Evolutionary conservation across 1,140 invertebrate species (phyloP), one percentile per base, ranked within the genome.

Genomic region (Orius insidiosus): DNA sequence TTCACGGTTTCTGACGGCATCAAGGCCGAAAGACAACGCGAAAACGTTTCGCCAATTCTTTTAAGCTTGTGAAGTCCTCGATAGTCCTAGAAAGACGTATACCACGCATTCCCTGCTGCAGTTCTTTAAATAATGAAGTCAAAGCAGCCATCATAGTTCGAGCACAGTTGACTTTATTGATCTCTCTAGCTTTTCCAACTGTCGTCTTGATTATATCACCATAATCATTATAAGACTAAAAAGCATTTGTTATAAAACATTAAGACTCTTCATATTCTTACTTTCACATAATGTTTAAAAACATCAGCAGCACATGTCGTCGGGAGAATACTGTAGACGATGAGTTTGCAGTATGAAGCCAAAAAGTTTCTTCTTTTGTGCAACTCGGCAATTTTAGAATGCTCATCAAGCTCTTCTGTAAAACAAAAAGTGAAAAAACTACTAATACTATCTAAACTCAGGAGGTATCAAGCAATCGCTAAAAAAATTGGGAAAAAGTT

Each of bases 161-260:
- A 3, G 93, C 92, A 65, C 93, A 97, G 58, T 85, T 84, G 1
- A 92, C 80, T 69, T 96, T 97, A 67, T 95, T 96, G 41, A 98
- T 96, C 65, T 99, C 95, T 52, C 93, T 70, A 1, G 89, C 87
- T 67, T 97, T 98, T 44, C 86, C 84, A 53, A 99, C 66, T 1
- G 94, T 96, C 8, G 85, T 80, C 68, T 98, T 98, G 44, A 99
- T 96, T 45, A 99, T 99, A 63, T 98, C 95, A n/a, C 95, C 95
- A 69, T 96, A 98, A 63, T 98, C 90, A 62, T 94, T 94, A 61
- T 95, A 97, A 62, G 88, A 95, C 76, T 87, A 61, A 38, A 63
- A 62, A 51, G n/a, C n/a, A n/a, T n/a, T n/a, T n/a, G n/a, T n/a
- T n/a, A n/a, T 39, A 41, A 50, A 14, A 40, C 44, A 14, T 37